A percentile compares a stretch with the other conserved stretches of the same genome.
Evolutionary conservation across 2,888 invertebrate genomes (phyloP).

Genomic region (Conomelus anceps): DNA sequence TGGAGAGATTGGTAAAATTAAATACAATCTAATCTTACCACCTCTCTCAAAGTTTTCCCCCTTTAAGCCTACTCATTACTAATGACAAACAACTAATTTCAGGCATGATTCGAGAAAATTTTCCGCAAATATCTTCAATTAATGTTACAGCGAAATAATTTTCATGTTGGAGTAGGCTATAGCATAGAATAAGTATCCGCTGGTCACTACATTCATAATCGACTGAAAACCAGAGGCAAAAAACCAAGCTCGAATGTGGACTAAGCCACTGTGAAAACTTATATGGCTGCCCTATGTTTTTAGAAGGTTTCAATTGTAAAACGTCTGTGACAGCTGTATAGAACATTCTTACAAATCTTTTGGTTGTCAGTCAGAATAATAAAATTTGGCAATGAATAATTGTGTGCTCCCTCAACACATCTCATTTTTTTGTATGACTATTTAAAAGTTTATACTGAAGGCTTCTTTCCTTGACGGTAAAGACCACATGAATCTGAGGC

Average conservation of each 20-base stretch:
- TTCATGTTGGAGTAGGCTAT: not conserved
- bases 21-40: not conserved
- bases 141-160: not conserved
- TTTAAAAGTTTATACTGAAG: no score
- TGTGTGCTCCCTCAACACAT: no score
- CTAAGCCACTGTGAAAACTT: not conserved
- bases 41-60: not conserved
- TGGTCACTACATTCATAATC: not conserved
- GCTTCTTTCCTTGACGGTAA: no score
- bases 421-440: no score
- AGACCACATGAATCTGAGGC: no score
- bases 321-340: not conserved
- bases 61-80: not conserved
- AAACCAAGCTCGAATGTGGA: not conserved
- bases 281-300: not conserved
- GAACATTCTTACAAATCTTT: not conserved
- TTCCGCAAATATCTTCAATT: not conserved
- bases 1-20: not conserved
- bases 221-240: not conserved
- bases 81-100: not conserved
- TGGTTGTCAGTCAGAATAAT: not conserved
- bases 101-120: not conserved
- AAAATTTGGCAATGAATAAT: not conserved
- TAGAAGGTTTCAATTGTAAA: not conserved
- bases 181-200: not conserved